Conservation (phyloP, 2,888 invertebrate genomes). For the Eupithecia centaureata region DNA sequence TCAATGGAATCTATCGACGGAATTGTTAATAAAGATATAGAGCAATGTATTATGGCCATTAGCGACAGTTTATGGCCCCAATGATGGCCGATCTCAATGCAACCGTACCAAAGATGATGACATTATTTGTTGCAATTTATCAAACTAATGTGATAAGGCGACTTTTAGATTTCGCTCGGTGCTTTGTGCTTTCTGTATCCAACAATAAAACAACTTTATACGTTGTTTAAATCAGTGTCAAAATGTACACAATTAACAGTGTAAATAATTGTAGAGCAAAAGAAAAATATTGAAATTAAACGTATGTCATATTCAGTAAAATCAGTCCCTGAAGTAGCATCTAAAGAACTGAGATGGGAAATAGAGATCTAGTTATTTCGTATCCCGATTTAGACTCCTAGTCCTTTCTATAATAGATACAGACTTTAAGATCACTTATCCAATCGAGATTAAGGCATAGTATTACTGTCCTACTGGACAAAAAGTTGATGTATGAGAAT, state of each 20-base stretch:
- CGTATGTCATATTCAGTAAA: not conserved
- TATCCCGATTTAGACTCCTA: too few relatives aligned
- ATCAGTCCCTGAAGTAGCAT: not conserved
- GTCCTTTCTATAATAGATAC: too few relatives aligned
- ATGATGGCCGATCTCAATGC: constrained; percentile 71
- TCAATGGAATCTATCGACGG: constrained; percentile 78
- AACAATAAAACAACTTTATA: constrained; percentile 2
- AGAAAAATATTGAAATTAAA: not conserved
- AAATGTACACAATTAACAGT: too few relatives aligned
- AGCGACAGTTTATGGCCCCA: constrained; percentile 73
- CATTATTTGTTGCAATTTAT: constrained; percentile 62
- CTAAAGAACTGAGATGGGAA: too few relatives aligned
- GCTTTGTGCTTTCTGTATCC: not conserved
- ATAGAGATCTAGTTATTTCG: too few relatives aligned
- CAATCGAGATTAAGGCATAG: too few relatives aligned
- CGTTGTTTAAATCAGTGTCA: too few relatives aligned
- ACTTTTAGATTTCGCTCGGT: constrained; percentile 26
- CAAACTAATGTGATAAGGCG: constrained; percentile 47
- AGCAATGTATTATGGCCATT: constrained; percentile 79
- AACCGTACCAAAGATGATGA: constrained; percentile 58
- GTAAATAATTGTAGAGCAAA: not conserved
- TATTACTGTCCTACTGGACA: too few relatives aligned
- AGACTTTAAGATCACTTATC: too few relatives aligned
- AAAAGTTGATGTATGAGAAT: too few relatives aligned
- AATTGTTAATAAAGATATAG: constrained; percentile 83